Conservation (phyloP, 2,113 vertebrate species). For the Oncorhynchus keta region DNA sequence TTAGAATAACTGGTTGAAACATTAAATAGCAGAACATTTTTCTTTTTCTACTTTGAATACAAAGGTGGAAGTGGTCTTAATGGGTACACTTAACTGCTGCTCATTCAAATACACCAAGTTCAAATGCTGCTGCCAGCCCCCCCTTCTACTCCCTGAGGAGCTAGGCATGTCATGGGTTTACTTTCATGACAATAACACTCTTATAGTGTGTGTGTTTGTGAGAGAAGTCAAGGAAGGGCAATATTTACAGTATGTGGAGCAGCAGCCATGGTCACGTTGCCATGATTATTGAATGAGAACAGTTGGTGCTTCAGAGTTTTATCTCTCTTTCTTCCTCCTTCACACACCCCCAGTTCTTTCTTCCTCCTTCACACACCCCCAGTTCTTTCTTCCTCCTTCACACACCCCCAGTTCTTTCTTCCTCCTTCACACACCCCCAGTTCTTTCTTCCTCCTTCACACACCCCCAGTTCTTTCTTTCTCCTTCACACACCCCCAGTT, state of each 20-base stretch:
- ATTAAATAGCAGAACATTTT: too few relatives aligned
- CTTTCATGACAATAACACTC: neutral
- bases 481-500: too few relatives aligned
- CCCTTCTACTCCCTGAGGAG: conserved; percentile 15
- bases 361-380: neutral
- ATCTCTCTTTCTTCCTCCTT: neutral
- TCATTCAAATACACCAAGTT: too few relatives aligned
- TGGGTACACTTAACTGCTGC: too few relatives aligned
- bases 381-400: neutral
- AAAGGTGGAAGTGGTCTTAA: too few relatives aligned
- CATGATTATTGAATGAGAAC: too few relatives aligned
- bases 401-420: neutral
- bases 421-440: neutral
- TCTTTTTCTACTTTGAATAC: too few relatives aligned
- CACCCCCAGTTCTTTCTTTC: too few relatives aligned
- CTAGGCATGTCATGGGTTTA: neutral
- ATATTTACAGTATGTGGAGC: conserved; percentile 2
- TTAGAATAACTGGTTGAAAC: too few relatives aligned
- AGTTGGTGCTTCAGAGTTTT: too few relatives aligned
- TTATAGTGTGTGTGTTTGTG: neutral
- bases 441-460: neutral
- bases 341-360: neutral
- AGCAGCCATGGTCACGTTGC: neutral
- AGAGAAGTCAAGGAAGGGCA: neutral
- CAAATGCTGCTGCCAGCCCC: neutral